These are phyloP conservation scores for Drosophila orena DNA, from an alignment of 1,140 invertebrate species.

Conservation along the genomic window DNA sequence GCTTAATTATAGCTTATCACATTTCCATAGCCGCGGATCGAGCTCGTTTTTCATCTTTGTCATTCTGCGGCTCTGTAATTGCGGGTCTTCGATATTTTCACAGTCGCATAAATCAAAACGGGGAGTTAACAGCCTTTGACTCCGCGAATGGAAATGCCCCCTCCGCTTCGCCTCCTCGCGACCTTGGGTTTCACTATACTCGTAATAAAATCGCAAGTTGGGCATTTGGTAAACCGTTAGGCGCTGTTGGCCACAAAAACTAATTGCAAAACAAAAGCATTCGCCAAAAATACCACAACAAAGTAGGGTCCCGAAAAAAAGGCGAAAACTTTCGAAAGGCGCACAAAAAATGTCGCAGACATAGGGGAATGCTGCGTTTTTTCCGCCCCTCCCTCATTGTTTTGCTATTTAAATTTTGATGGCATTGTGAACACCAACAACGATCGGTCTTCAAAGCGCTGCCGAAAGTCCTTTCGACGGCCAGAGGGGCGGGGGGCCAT, in stretches of 20 bases:
- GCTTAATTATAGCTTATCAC: constrained; percentile 84
- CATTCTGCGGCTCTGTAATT: constrained; percentile 50
- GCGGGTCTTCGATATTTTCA: constrained; percentile 53
- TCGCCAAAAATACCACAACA: constrained; percentile 56
- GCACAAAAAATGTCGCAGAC: constrained; percentile 76
- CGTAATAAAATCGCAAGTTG: not conserved
- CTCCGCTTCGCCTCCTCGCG: constrained; percentile 3
- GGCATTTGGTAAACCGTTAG: constrained; percentile 46
- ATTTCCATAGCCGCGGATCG: constrained; percentile 79
- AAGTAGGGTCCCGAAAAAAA: constrained; percentile 1
- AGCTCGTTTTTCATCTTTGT: constrained; percentile 82
- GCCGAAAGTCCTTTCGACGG: constrained; percentile 37
- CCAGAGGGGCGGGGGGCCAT: not conserved
- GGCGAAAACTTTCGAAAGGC: not conserved
- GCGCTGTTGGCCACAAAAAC: constrained; percentile 32
- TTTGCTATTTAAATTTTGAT: constrained; percentile 81
- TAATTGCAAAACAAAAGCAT: constrained; percentile 66
- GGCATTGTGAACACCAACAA: constrained; percentile 75
- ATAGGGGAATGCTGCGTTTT: constrained; percentile 66
- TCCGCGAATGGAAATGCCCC: not conserved
- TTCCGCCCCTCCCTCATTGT: constrained; percentile 30
- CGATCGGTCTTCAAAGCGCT: constrained; percentile 58
- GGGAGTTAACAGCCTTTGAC: constrained; percentile 9
- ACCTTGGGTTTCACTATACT: constrained; percentile 27
- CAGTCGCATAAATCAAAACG: constrained; percentile 65